Base-by-base conservation (phyloP, 1,140 invertebrate species). In the Drosophila watanabei region DNA sequence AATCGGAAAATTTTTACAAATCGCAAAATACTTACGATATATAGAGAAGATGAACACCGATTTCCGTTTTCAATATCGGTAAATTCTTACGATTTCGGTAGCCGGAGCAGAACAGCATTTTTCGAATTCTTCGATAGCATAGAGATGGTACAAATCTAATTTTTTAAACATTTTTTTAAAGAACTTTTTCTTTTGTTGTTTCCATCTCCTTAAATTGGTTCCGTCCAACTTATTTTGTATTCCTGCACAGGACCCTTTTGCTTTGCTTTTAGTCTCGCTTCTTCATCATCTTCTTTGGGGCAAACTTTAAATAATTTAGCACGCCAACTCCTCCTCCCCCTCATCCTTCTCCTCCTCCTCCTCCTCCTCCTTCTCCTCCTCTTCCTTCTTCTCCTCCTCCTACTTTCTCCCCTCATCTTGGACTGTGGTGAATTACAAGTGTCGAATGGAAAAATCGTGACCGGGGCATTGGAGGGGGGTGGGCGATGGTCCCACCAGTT, bases 271-370 rank as follows among this genome's bases (percentile, higher is more conserved):
- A 68, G 60, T 75, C 68, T 37, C 39, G 39, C 51, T 69, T 39
- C 52, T 41, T 56, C 75, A 48, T 71, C 52, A 46, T 72, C 51
- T 79, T 79, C 58, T 71, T 71, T 66, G 59, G 75, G 37, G 57
- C 61, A 48, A 88, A 80, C 72, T 83, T 88, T 88, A 88, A 88
- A 88, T 88, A 89, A 88, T 84, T 88, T 84, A 88, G 68, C 58
- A 73, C 45, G 18, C 35, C 13, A 45, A 46, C 76, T 60, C 46
- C 35, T 5, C 32, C 14, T 20, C 20, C 16, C 5, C 41, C 13
- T 2, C 24, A 1, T 24, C 4, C 32, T 14, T 35, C 35, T 8
- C 41, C 13, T 2, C 24, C 24, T 24, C 4, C 32, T 14, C 41
- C 35, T 18, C 28, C 20, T 35, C 33, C 33, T 35, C 11, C 2